Conservation (phyloP, 2,797 vertebrate genomes). For the Acanthurus tractus region DNA sequence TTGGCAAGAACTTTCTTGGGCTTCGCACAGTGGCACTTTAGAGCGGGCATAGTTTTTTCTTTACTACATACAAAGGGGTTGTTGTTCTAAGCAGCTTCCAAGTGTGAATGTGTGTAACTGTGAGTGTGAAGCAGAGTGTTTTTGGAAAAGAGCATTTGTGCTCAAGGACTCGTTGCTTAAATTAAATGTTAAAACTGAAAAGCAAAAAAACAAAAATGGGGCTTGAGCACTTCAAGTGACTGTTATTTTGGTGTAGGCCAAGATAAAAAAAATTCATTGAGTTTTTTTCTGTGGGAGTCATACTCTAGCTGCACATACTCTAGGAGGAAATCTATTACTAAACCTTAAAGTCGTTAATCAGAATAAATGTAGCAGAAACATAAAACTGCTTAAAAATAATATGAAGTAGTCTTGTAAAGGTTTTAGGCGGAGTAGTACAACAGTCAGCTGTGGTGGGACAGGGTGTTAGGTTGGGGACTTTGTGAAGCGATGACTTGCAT, state of each 20-base stretch:
- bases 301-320: neutral
- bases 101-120: conserved; percentile 7
- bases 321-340: no score
- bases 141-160: conserved; percentile 13
- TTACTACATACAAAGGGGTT: neutral
- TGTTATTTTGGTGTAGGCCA: neutral
- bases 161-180: neutral
- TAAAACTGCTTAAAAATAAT: no score
- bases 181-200: neutral
- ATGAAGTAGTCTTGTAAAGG: neutral
- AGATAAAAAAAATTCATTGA: neutral
- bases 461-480: conserved; percentile 12
- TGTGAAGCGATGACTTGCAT: conserved; percentile 53
- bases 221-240: conserved; percentile 3
- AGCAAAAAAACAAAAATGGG: neutral
- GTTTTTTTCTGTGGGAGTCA: conserved; percentile 1
- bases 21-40: neutral
- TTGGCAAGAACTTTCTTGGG: neutral
- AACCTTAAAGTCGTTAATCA: no score
- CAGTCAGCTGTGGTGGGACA: conserved; percentile 4
- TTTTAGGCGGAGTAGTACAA: neutral
- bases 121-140: conserved; percentile 13
- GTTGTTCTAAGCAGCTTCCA: conserved; percentile 17
- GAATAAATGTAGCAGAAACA: no score
- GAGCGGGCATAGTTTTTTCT: neutral